Evolutionary conservation across 2,113 vertebrate species (phyloP).

Genomic region (Nothoprocta perdicaria): DNA sequence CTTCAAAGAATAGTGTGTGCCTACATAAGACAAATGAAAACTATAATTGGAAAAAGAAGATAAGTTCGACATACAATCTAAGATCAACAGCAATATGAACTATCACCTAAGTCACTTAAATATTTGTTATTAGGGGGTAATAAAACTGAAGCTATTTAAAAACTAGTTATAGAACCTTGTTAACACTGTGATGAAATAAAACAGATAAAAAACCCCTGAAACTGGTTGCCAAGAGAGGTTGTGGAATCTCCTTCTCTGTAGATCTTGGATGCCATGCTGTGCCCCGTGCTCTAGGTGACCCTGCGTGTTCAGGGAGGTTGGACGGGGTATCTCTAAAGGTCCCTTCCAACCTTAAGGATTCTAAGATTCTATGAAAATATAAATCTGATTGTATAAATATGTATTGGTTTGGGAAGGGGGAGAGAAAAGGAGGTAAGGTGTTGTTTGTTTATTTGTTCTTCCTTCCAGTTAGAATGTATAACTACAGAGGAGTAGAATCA

Average conservation of each 20-base stretch:
- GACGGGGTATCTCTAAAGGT: too few species aligned
- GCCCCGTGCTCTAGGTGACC: too few species aligned
- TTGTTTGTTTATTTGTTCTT: too few species aligned
- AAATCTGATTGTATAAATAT: not conserved
- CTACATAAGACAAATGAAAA: not conserved
- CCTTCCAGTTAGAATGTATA: not conserved
- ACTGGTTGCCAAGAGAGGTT: too few species aligned
- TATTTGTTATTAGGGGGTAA: not conserved
- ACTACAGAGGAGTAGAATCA: not conserved
- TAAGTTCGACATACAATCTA: not conserved
- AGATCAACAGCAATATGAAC: not conserved
- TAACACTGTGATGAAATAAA: not conserved
- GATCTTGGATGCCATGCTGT: too few species aligned
- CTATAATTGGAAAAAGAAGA: not conserved
- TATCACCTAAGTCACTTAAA: not conserved
- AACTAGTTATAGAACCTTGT: not conserved
- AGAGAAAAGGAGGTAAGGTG: not conserved
- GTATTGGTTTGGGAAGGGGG: not conserved
- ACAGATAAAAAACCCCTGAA: too few species aligned
- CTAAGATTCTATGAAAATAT: too few species aligned
- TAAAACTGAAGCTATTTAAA: not conserved
- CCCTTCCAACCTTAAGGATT: too few species aligned
- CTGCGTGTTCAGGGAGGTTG: too few species aligned
- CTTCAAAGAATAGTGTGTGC: not conserved
- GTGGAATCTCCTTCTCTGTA: too few species aligned